Evolutionary conservation across 2,888 invertebrate species (phyloP), one percentile per base, ranked within the genome.

Genomic region (Galeruca laticollis): DNA sequence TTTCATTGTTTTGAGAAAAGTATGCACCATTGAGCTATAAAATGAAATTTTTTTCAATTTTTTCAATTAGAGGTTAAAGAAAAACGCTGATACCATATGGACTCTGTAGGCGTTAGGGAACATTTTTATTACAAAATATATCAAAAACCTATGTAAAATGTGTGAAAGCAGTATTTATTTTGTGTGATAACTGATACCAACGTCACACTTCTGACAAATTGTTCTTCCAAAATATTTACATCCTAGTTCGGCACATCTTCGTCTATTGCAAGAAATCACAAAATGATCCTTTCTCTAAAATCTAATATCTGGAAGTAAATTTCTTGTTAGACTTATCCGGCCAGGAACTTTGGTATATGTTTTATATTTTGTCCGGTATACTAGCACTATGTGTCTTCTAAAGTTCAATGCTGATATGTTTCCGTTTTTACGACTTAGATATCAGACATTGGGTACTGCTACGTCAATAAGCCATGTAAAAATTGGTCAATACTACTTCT

Each of bases 231-330:
- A 56, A 0, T 40, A 64, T 31, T 51, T 57, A 20, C 68, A 68
- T 61, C 35, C 37, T 49, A 37, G 10, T 21, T 33, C 49, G 35
- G 56, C 60, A 68, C 68, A 62, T 68, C 62, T 54, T 5, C 68
- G 35, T 62, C 62, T 1, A 15, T 68, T 68, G 26, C 40, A 68
- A 40, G 56, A 62, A 8, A 62, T 26, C 35, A 68, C 49, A 49
- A 62, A 62, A 57, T 68, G 62, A 57, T 68, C 56, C 21, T 56
- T 62, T 4, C 68, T 15, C 47, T 62, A 61, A 56, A 68, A 62
- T 62, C 62, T 20, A 10, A 61, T 26, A 33, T 8, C 68, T 57
- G 62, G 37, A 60, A 56, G 47, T 56, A 60, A 20, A 60, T 67
- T 60, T 67, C 54, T 54, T 52, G 62, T 21, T 0, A 62, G 51